Base-by-base conservation (phyloP, 30 jellyfish, hydroid and myxozoan species). In the Aurelia sp. region DNA sequence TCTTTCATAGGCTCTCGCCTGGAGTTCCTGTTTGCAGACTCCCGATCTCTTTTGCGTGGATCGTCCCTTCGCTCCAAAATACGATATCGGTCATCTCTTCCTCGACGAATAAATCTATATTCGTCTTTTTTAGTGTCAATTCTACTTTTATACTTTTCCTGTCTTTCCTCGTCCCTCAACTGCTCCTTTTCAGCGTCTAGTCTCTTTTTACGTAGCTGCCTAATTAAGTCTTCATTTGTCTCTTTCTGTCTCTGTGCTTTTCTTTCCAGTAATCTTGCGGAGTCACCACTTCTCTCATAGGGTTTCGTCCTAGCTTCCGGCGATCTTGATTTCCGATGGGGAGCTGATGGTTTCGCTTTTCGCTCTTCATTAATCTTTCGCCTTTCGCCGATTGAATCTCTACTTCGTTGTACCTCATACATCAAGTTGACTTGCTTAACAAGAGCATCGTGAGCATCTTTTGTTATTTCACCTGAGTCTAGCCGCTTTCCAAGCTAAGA, bases 361-460 rank as follows among this genome's bases (percentile, higher is more conserved):
- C 31, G 12, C 11, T 53, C 65, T 3, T 7, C 72, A 18, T 11
- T 57, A 17, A 33, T 18, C 55, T 19, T 37, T 22, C 41, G 21
- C 19, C 48, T 47, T 57, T 53, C 81, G 65, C 52, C 85, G 30
- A 58, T 61, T 9, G 69, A 60, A 20, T 76, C 78, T 23, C 90
- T 75, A 21, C 64, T 64, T 59, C 71, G 60, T 52, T 86, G 96
- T n/a, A 76, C 84, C 20, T 37, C 75, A 44, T 87, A 76, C 76
- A 87, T 57, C 30, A 78, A n/a, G 18, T 77, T 69, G 30, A 87
- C 15, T 71, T 87, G 96, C 9, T 69, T 50, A 16, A 78, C 91
- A 5, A 87, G 73, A 1, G 67, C 82, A 19, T 53, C 70, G 65
- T 87, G 76, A 3, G 86, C 96, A 6, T 66, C 80, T 68, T 66